Evolutionary conservation across 2,113 vertebrate genomes (phyloP), one percentile per base, ranked within the genome.

Genomic region (Ailuropoda melanoleuca): DNA sequence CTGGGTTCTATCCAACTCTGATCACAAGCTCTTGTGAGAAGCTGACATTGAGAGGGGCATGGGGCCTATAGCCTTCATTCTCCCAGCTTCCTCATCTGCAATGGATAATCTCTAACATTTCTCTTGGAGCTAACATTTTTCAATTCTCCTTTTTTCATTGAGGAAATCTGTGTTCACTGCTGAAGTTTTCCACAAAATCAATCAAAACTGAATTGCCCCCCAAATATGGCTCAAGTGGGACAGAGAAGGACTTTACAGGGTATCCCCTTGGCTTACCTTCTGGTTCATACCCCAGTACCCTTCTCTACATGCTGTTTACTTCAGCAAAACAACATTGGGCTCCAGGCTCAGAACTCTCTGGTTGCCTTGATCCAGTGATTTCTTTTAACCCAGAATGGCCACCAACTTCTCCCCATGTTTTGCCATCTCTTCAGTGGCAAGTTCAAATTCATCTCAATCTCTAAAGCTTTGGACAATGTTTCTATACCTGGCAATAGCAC

Each of bases 21-120:
- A 39, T 21, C 34, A 80, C 4, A 94, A 34, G 50, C 3, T 2
- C 14, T 24, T 14, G 2, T 37, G 48, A 37, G 29, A 23, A 46
- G 17, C n/a, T 39, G 4, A 50, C 60, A 66, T 5, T 24, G 5
- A 19, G 3, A 24, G 15, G 19, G 2, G 0, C 2, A 14, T 4
- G 4, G 10, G 4, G 50, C 8, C 4, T 53, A 55, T 64, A 50
- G 12, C 6, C 6, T 88, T 13, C 3, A 1, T 3, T 48, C 19
- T 3, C 23, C 12, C 24, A 56, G 18, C 6, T 72, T 77, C 37
- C 12, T 72, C 53, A 15, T 48, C 12, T 62, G 3, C 13, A 37
- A 56, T 80, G 4, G 12, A 56, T 37, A 55, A 60, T 24, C 1
- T 64, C 46, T 64, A 70, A 70, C 18, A 82, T 92, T 68, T 8